Base-by-base conservation (phyloP, 92 coral and sea anemone genomes). In the Parazoanthus atlanticus region DNA sequence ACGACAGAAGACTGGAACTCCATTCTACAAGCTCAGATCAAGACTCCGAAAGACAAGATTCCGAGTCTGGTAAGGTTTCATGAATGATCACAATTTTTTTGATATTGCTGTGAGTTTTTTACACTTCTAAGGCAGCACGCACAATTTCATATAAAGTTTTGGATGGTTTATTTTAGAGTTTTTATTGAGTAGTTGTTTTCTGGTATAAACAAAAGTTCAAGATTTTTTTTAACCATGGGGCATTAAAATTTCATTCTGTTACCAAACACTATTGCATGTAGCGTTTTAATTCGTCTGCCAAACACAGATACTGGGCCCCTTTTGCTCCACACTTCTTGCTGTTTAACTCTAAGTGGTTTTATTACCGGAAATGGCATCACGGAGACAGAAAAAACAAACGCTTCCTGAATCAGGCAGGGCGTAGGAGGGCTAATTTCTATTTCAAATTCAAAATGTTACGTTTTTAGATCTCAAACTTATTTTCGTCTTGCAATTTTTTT, bases 61-160 rank as follows among this genome's bases (percentile, higher is more conserved):
- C 94, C 84, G 99, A 97, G 82, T 97, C 99, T 69, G 99, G 99
- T 97, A 91, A n/a, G 80, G 93, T 88, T 89, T 77, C 84, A 80
- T 69, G 52, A 32, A 3, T 5, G 38, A 36, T 81, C 36, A 82
- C 31, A 34, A 3, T 70, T 13, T 30, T 41, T 61, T 61, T 1
- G 3, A 61, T 3, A 69, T n/a, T 12, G 6, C 38, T 71, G 82
- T 47, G 66, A n/a, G 10, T 3, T 43, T 25, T 84, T 84, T 67
- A 84, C 87, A 84, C 78, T 84, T 71, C 28, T 19, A 5, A 29
- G 1, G 38, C 10, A 5, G 26, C 43, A 30, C 87, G 36, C 65
- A 72, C 87, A 84, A 6, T 26, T 47, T 78, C 32, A 43, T 78
- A 47, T 2, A 17, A 15, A 26, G 23, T 11, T 69, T 69, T 41